Evolutionary conservation across 1,140 invertebrate genomes (phyloP).

Genomic region (Chelonus insularis): DNA sequence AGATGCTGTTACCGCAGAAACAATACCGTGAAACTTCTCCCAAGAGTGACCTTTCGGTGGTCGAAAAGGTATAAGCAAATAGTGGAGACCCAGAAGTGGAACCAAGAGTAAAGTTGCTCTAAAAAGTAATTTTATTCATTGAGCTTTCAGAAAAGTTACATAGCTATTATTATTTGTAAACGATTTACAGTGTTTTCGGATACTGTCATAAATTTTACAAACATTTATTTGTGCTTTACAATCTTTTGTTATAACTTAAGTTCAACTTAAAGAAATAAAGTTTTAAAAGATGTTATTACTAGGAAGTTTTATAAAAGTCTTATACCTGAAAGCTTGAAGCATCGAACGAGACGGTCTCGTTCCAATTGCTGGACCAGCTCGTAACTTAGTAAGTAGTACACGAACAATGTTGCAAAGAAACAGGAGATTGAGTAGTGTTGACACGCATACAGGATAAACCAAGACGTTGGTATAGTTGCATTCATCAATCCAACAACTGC

Average conservation of each 20-base stretch:
- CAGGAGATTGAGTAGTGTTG: slow-evolving; percentile 81
- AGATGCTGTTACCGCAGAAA: slow-evolving; percentile 82
- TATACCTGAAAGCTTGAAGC: slow-evolving; percentile 76
- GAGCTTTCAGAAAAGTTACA: neutral
- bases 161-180: too few species aligned
- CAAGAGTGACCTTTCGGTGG: slow-evolving; percentile 71
- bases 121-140: slow-evolving; percentile 33
- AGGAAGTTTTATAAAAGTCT: slow-evolving; percentile 19
- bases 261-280: too few species aligned
- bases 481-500: slow-evolving; percentile 84
- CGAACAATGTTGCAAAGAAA: slow-evolving; percentile 94
- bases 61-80: slow-evolving; percentile 86
- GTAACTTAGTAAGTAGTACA: slow-evolving; percentile 86
- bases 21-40: slow-evolving; percentile 79
- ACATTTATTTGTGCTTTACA: too few species aligned
- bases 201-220: neutral
- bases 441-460: slow-evolving; percentile 76
- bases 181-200: too few species aligned
- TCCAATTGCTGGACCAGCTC: slow-evolving; percentile 66
- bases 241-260: too few species aligned
- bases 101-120: slow-evolving; percentile 87
- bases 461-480: slow-evolving; percentile 74
- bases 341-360: slow-evolving; percentile 70
- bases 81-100: slow-evolving; percentile 80
- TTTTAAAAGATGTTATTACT: slow-evolving; percentile 7